Base-by-base conservation (phyloP, 2,113 vertebrate species). In the Erpornis zantholeuca region DNA sequence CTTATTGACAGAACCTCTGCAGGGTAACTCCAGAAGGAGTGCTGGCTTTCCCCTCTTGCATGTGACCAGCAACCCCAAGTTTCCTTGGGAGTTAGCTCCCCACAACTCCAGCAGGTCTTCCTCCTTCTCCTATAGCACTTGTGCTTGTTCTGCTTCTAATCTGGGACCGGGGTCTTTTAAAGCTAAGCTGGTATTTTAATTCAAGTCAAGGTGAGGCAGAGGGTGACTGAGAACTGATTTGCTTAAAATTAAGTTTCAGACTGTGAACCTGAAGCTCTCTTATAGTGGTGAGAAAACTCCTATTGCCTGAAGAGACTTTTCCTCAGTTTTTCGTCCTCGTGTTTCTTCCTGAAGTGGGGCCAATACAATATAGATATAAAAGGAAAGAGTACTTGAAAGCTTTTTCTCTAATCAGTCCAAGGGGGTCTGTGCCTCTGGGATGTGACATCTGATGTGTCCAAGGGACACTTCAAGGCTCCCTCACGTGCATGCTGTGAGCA, bases 401-500 rank as follows among this genome's bases (percentile, higher is more conserved):
- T 69, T 28, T 65, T 64, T 33, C 65, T 69, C 9, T 64, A 11
- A 4, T 10, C 38, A 31, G 23, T 24, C 2, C 31, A 13, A 6
- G 1, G 10, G 64, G n/a, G 5, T 71, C 68, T 82, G 11, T 82
- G 31, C 66, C 44, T 29, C 35, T 56, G 57, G 29, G 60, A 45
- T n/a, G 52, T 57, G 83, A 31, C 49, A 38, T 18, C n/a, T 2
- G 6, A 1, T 18, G 27, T 12, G 66, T 53, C 53, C 54, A 6
- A 12, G 54, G 49, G 60, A 15, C 27, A 9, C 27, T 19, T 29
- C 40, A 24, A 5, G 52, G 61, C 27, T 80, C 24, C 14, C n/a
- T 64, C 16, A 3, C 2, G 33, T 36, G n/a, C n/a, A 12, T 18
- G 57, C 49, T 44, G 31, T 3, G 3, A 57, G 14, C 0, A 0